Evolutionary conservation across 2,797 vertebrate genomes (phyloP), one percentile per base, ranked within the genome.

Genomic region (Rhinichthys osculus): DNA sequence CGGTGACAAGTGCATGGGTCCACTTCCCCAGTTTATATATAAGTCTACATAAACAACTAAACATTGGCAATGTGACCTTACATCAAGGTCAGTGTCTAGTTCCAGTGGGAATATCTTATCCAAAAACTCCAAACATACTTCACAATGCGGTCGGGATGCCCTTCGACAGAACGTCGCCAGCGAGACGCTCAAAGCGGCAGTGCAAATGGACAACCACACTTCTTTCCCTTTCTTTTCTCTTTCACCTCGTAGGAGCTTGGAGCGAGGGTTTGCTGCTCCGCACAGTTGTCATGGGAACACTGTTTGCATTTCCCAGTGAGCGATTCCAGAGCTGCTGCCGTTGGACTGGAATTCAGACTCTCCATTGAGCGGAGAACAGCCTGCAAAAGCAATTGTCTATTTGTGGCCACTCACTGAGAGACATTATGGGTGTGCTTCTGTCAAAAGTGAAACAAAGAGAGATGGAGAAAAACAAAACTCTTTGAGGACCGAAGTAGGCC

Each of bases 261-360:
- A 89, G 86, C 35, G 71, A 93, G 88, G 89, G 91, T 94, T 95
- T 93, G 89, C 92, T 89, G 90, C 91, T 71, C 92, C 81, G 87
- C 90, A 89, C 72, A 23, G 92, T 96, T 91, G 85, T 94, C 93
- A 96, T 95, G 91, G 95, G 90, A 92, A 95, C 94, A 92, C 90
- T 96, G 94, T 96, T 96, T 96, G 95, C 93, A 94, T 95, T 96
- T 96, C 95, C 95, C 95, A 96, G 93, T 92, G 91, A 92, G 90
- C 85, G 89, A 91, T 93, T 94, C 89, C 72, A 88, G 89, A 92
- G 91, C 89, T 85, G 86, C 91, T 90, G 93, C 91, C 92, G 90
- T 94, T 94, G 92, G 93, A 92, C 92, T 92, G 93, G 93, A 95
- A 94, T 94, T 93, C 93, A 93, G 92, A 92, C 92, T 83, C 92